These are phyloP conservation scores for Neodontobutis hainanensis DNA, from an alignment of 2,113 vertebrate genomes.

Conservation along the genomic window DNA sequence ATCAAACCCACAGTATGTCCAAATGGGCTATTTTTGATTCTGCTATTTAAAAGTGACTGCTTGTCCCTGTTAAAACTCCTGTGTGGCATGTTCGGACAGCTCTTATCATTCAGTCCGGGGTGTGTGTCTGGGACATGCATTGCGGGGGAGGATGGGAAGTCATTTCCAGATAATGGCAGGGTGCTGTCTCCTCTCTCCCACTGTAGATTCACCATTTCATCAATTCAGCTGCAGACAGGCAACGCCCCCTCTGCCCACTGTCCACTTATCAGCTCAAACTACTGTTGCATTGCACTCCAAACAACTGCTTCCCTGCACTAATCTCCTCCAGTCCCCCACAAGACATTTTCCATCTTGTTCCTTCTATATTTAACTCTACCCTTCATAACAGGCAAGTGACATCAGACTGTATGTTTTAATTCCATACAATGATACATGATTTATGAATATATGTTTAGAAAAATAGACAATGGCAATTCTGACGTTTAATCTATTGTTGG, in stretches of 20 bases:
- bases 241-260: conserved; percentile 53
- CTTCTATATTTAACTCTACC: conserved; percentile 21
- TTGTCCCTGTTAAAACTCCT: conserved; percentile 1
- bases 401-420: conserved; percentile 20
- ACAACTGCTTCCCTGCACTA: conserved; percentile 58
- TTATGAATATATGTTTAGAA: too few relatives aligned
- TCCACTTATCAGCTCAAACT: conserved; percentile 63
- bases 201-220: conserved; percentile 57
- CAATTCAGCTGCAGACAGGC: conserved; percentile 51
- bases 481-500: too few relatives aligned
- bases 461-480: too few relatives aligned
- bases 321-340: conserved; percentile 61
- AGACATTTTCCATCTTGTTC: conserved; percentile 26
- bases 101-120: conserved; percentile 42
- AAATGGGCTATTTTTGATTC: neutral
- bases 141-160: conserved; percentile 55
- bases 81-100: conserved; percentile 19
- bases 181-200: conserved; percentile 48
- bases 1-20: conserved; percentile 8
- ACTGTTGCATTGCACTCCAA: conserved; percentile 46
- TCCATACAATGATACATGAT: neutral
- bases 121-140: conserved; percentile 19
- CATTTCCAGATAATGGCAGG: conserved; percentile 71
- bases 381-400: conserved; percentile 37
- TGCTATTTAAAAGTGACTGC: neutral